These are phyloP conservation scores for Callithrix jacchus DNA, from an alignment of 2,113 vertebrate genomes.

Conservation along the genomic window DNA sequence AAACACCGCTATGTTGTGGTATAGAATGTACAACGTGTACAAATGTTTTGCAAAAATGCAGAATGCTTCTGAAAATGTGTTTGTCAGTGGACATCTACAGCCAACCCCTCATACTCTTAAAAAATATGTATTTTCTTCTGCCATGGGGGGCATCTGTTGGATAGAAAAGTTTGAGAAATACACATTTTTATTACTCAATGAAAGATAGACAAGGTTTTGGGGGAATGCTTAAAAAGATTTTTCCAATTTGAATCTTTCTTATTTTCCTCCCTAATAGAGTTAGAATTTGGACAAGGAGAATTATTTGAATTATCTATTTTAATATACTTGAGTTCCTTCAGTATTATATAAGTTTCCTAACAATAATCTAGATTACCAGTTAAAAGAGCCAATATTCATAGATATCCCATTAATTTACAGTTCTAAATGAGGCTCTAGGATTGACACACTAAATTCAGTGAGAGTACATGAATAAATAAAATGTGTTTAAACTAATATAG, in stretches of 20 bases:
- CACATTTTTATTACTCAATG: background rate
- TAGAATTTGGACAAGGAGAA: background rate
- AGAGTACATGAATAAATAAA: background rate
- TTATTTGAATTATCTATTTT: background rate
- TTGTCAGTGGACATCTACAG: background rate
- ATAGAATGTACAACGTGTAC: background rate
- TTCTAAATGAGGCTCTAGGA: background rate
- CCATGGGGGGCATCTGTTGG: background rate
- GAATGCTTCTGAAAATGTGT: background rate
- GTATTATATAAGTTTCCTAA: background rate
- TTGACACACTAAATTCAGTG: background rate
- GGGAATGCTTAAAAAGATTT: background rate
- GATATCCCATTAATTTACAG: background rate
- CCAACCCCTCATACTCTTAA: background rate
- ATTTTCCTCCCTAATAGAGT: background rate
- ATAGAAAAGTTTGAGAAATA: background rate
- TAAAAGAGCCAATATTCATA: background rate
- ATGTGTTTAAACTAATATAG: background rate
- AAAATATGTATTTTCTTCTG: background rate
- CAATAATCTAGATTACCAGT: background rate
- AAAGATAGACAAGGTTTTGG: background rate
- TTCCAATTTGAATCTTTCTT: background rate
- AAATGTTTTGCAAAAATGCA: background rate
- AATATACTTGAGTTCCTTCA: background rate
- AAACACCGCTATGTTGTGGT: background rate